Base-by-base conservation (phyloP, 2,113 vertebrate species). In the Xyliphius kryptos region DNA sequence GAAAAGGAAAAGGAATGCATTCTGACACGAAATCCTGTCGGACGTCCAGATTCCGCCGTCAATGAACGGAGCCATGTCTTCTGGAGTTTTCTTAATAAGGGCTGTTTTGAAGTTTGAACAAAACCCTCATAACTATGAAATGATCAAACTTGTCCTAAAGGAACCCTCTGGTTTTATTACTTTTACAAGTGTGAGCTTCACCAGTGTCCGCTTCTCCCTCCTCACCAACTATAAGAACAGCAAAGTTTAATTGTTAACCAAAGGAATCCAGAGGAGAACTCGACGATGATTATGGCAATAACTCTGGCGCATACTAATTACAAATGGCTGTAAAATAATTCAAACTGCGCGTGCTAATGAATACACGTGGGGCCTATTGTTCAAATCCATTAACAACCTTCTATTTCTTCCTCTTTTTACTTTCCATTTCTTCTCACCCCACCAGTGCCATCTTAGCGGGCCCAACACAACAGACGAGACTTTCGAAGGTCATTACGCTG, bases 271-370 rank as follows among this genome's bases (percentile, higher is more conserved):
- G 83, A 74, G 71, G 69, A 79, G 77, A 78, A 84, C 70, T 77
- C 59, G 64, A 80, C 76, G 56, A 78, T 86, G 83, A 87, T 86
- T 85, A 76, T 67, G 71, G 82, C 80, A 38, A 83, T 86, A 86
- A 88, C 80, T 88, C 85, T 80, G 77, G 74, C 76, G 63, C 56
- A 82, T 84, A 82, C 86, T 88, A 87, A 88, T 88, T 88, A 88
- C 81, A 85, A 78, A 79, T 74, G 83, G 81, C 82, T 80, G 81
- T 87, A 85, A 86, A 87, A 87, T 84, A 85, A 86, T 77, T 87
- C 85, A 84, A 78, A 82, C 69, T 77, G 85, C 81, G 79, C 83
- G 81, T 79, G 70, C 82, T 88, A 88, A 88, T 88, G 85, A 88
- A 82, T 78, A 77, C 85, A 82, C 86, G 55, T 74, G 86, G 87